Conservation (phyloP, 2,888 invertebrate species). For the Adelphocoris suturalis region DNA sequence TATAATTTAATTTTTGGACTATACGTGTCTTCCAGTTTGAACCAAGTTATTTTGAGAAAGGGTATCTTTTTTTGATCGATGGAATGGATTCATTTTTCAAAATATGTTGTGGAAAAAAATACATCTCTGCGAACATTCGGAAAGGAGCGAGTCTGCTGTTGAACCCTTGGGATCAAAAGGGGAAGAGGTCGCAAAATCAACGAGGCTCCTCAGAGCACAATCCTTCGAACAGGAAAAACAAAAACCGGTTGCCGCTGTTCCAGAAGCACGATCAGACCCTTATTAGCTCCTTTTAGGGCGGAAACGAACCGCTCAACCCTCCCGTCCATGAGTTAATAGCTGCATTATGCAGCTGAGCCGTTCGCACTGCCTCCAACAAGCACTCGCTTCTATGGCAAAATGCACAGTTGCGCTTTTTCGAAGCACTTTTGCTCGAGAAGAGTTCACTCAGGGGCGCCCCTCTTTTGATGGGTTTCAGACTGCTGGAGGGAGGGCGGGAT, state of each 20-base stretch:
- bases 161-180: neutral
- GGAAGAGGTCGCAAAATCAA: slow-evolving; percentile 24
- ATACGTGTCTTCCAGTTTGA: no score
- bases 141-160: neutral
- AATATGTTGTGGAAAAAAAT: neutral
- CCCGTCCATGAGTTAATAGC: slow-evolving; percentile 21
- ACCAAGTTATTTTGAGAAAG: no score
- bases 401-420: slow-evolving; percentile 35
- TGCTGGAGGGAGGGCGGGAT: neutral
- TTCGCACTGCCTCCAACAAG: neutral
- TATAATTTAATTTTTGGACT: no score
- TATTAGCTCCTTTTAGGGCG: slow-evolving; percentile 45
- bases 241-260: slow-evolving; percentile 2
- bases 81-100: no score
- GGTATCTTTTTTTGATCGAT: no score
- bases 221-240: slow-evolving; percentile 12
- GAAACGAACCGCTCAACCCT: slow-evolving; percentile 3
- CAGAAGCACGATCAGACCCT: slow-evolving; percentile 27
- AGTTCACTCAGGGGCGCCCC: neutral
- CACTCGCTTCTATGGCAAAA: slow-evolving; percentile 39
- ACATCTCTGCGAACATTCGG: no score
- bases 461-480: neutral
- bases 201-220: neutral
- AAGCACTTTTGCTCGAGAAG: slow-evolving; percentile 14
- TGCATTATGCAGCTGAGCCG: slow-evolving; percentile 43